phyloP scores from a whole-genome alignment of 2,888 invertebrate species.

The Cosmia trapezina region DNA sequence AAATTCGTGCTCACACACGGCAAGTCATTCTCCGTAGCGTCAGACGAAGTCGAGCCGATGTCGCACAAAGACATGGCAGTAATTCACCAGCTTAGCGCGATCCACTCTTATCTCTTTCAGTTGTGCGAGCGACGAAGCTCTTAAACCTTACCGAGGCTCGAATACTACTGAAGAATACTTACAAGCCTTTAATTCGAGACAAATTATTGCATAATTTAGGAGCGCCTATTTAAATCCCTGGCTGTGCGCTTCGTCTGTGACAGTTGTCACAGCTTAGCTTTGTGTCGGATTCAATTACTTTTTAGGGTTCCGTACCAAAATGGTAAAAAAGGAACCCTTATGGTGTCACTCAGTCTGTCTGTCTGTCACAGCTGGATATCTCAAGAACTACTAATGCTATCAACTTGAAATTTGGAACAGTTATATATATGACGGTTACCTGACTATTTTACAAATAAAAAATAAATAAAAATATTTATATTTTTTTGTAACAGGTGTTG shows the following conservation, averaged over 20 bases:
- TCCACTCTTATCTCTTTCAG: constrained; percentile 82
- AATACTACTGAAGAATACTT: constrained; percentile 80
- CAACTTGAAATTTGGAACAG: too few relatives aligned
- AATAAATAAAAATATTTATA: too few relatives aligned
- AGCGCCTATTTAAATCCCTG: constrained; percentile 64
- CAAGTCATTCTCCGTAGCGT: constrained; percentile 70
- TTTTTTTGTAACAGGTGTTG: too few relatives aligned
- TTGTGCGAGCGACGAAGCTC: constrained; percentile 79
- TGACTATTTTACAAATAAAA: too few relatives aligned
- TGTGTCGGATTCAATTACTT: constrained; percentile 61
- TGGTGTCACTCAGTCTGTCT: too few relatives aligned
- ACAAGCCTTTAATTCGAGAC: constrained; percentile 82
- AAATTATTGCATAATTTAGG: constrained; percentile 82
- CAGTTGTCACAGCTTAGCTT: constrained; percentile 63
- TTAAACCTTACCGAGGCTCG: constrained; percentile 81
- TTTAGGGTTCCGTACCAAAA: too few relatives aligned
- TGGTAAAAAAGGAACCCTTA: too few relatives aligned
- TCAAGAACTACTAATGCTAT: too few relatives aligned
- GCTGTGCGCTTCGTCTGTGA: constrained; percentile 55
- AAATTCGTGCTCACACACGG: constrained; percentile 77
- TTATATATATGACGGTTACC: too few relatives aligned
- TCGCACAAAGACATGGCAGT: constrained; percentile 80
- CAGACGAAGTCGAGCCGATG: constrained; percentile 71
- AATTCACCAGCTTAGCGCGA: constrained; percentile 82
- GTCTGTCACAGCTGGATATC: too few relatives aligned